phyloP scores from a whole-genome alignment of 2,113 vertebrate species.

The Promerops cafer region DNA sequence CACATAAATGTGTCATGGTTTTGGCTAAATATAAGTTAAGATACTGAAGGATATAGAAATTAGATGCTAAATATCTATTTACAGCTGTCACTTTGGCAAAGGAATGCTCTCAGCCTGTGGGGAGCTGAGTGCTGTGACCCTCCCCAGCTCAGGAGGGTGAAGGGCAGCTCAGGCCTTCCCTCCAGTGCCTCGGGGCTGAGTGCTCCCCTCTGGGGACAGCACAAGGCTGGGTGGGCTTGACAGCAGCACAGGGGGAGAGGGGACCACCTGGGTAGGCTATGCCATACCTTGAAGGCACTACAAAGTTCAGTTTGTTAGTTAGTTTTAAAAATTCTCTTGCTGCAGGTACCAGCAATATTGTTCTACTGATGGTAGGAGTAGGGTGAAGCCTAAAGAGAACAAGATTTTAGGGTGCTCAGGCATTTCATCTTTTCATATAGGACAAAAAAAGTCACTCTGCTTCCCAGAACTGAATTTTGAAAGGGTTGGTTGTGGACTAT shows the following conservation, averaged over 20 bases:
- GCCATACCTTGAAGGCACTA: not conserved
- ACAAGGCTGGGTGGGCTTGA: not conserved
- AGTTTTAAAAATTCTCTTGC: not conserved
- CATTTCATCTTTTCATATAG: not conserved
- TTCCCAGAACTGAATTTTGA: not conserved
- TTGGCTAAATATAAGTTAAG: not conserved
- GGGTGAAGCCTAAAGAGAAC: not conserved
- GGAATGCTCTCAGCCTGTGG: not conserved
- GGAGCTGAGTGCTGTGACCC: not conserved
- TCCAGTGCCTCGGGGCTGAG: not conserved
- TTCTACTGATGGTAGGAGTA: not conserved
- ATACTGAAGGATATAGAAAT: not conserved
- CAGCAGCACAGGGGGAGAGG: not conserved
- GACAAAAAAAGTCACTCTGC: not conserved
- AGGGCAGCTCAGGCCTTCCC: not conserved
- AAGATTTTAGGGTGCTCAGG: not conserved
- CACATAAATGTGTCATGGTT: not conserved
- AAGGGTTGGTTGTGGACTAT: not conserved
- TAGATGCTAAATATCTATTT: not conserved
- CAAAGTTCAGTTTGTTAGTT: not conserved
- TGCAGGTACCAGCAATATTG: not conserved
- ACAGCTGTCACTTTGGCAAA: not conserved
- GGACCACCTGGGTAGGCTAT: not conserved
- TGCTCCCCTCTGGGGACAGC: not conserved
- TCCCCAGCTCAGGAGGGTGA: not conserved